Evolutionary conservation across 2,113 vertebrate species (phyloP), one percentile per base, ranked within the genome.

Genomic region (Bufo bufo): DNA sequence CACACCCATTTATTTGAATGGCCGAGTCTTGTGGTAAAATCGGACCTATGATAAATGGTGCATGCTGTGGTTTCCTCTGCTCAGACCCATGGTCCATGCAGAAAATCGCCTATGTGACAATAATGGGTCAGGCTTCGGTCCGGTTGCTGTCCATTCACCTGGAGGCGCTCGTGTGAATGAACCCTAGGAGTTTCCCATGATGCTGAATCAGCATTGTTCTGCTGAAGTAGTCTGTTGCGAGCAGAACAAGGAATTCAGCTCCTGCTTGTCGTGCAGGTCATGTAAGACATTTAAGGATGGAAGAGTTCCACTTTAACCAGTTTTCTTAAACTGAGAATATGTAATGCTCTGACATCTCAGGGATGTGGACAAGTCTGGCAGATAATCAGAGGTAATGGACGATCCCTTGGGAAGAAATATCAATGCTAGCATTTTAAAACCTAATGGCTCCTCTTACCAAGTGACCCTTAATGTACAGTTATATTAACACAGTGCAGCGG

Each of bases 381-480:
- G 56, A 56, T 81, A 61, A 58, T 59, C 13, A 3, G 33, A 56
- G 6, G 23, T 43, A 54, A 81, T 45, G 54, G n/a, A 9, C n/a
- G 4, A 14, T 81, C 78, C 78, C 78, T 17, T 12, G 56, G 17
- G 78, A 23, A 11, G 33, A 45, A 81, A 61, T 45, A 61, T 58
- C 56, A 59, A 59, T 61, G 52, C 52, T 33, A 49, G 56, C 78
- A 43, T 58, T 12, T 61, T 9, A 47, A 81, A 45, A 45, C 33
- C 58, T 81, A 81, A 81, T 81, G 78, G 78, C 23, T 8, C 13
- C 16, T 16, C 33, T 80, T 80, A 80, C 77, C 19, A 43, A 58
- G 23, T 33, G 52, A 58, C 43, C 63, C 43, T 72, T 72, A 72
- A 72, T 72, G 69, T 17, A 9, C 12, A 3, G 10, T 45, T 61